Base-by-base conservation (phyloP, 1,140 invertebrate genomes). In the Tribolium castaneum region DNA sequence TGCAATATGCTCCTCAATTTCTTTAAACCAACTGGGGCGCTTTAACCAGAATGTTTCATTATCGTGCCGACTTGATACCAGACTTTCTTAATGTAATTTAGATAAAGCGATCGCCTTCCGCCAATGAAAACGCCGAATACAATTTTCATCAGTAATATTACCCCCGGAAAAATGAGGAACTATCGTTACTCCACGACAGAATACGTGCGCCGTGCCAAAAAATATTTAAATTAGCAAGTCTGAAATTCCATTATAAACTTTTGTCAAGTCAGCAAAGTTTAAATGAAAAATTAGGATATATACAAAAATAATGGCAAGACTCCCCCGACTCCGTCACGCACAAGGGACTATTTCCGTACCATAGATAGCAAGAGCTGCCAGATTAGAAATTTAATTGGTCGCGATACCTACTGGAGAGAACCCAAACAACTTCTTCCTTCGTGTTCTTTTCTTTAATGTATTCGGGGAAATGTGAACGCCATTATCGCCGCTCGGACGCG, bases 221-320 rank as follows among this genome's bases (percentile, higher is more conserved):
- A 75, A 52, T 52, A 50, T 30, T 35, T 25, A 76, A 66, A 52
- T 62, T 51, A 51, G 59, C 35, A 52, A 51, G 51, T 39, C 70
- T 13, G 13, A 62, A 66, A 62, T 76, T 70, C 62, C 62, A 76
- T 76, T 70, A 76, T 14, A 62, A 52, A 76, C 56, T 73, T 76
- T 76, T 62, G 54, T 39, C 34, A 66, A 76, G 74, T 49, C 56
- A 49, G 74, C 35, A 50, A 70, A 76, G 62, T 70, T 54, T 70
- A 51, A 76, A 76, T 76, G 75, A 76, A 76, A 76, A 76, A 76
- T 76, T 76, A 66, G 62, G 62, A 76, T 70, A 76, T 76, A 70
- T 76, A 76, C 22, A 76, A 76, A 76, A 76, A 76, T 76, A 76
- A 76, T 70, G 59, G 59, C 45, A 49, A 30, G 39, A 14, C 39